A percentile compares a stretch with the other conserved stretches of the same genome.
These are phyloP conservation scores for Camponotus vicinus DNA, from an alignment of 1,140 invertebrate species.

Conservation along the genomic window DNA sequence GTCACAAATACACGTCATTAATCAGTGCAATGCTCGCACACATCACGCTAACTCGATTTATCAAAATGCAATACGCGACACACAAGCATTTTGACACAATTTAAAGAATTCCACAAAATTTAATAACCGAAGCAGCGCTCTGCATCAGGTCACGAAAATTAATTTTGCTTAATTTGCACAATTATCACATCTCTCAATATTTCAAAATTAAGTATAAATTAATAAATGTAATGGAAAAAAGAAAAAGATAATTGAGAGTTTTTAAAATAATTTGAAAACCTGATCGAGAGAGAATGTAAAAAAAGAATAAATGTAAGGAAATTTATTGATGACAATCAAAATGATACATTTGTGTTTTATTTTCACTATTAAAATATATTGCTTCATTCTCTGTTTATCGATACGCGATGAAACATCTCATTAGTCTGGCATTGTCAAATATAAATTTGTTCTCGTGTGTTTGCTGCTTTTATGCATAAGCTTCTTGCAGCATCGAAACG, in stretches of 20 bases:
- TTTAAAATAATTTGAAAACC: neutral
- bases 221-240: neutral
- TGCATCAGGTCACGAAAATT: neutral
- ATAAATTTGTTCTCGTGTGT: neutral
- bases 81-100: neutral
- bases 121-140: no score
- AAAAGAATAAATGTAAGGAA: neutral
- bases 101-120: neutral
- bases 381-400: neutral
- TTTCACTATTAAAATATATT: neutral
- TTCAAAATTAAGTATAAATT: neutral
- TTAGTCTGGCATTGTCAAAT: slow-evolving; percentile 9
- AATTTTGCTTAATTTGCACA: neutral
- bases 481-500: no score
- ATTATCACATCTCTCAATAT: neutral
- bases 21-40: slow-evolving; percentile 32
- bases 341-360: neutral
- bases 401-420: neutral
- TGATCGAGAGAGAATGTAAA: neutral
- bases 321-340: neutral
- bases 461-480: neutral
- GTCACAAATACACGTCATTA: slow-evolving; percentile 42
- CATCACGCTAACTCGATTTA: neutral
- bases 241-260: neutral
- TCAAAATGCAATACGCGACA: neutral